phyloP scores from a whole-genome alignment of 2,888 invertebrate species.

The Acleris cristana region DNA sequence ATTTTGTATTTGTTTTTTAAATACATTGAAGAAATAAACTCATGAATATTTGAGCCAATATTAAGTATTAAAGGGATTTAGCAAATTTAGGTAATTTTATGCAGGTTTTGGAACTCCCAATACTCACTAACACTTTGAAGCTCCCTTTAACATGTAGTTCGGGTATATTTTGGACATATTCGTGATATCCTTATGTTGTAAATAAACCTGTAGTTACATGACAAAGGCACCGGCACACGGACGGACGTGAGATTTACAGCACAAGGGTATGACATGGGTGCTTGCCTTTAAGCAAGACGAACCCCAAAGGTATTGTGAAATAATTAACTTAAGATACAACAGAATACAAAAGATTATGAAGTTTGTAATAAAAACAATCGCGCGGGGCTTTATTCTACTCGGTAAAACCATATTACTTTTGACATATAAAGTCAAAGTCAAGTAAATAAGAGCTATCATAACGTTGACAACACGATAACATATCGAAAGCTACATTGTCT shows the following conservation, averaged over 20 bases:
- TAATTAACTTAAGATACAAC: not conserved
- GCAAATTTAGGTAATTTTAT: not conserved
- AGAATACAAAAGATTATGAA: too few relatives aligned
- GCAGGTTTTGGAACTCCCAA: too few relatives aligned
- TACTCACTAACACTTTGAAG: too few relatives aligned
- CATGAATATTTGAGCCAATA: too few relatives aligned
- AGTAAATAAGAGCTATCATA: too few relatives aligned
- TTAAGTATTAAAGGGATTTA: not conserved
- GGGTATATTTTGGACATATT: too few relatives aligned
- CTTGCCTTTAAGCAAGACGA: constrained; percentile 3
- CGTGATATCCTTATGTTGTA: too few relatives aligned
- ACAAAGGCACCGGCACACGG: constrained; percentile 24
- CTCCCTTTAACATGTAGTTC: too few relatives aligned
- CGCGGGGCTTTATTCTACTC: not conserved
- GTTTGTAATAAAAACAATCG: too few relatives aligned
- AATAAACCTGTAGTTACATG: not conserved
- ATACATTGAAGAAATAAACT: too few relatives aligned
- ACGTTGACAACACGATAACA: not conserved
- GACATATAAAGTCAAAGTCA: too few relatives aligned
- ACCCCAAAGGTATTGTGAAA: not conserved
- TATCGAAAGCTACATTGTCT: not conserved
- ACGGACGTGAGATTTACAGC: constrained; percentile 21
- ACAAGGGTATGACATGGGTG: constrained; percentile 23
- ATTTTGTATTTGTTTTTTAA: too few relatives aligned
- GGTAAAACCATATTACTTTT: not conserved